A percentile compares a stretch with the other conserved stretches of the same genome.
These are phyloP conservation scores for Rhea pennata DNA, from an alignment of 2,113 vertebrate species.

Conservation along the genomic window DNA sequence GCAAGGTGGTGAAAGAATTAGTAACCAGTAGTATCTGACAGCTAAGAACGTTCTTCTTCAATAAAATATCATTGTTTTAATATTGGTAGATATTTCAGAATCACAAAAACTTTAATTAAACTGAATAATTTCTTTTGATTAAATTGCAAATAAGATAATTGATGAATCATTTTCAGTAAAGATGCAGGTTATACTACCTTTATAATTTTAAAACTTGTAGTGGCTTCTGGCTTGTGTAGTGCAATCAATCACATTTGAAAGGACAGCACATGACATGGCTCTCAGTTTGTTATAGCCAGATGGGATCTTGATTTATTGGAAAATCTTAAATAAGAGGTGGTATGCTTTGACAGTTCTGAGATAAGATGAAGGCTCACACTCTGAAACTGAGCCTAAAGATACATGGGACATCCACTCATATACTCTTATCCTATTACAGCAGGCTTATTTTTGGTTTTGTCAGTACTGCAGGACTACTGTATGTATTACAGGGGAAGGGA, in stretches of 20 bases:
- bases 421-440: background rate
- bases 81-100: background rate
- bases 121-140: background rate
- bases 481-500: background rate
- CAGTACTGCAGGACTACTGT: background rate
- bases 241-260: background rate
- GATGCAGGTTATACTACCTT: background rate
- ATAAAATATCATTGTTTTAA: background rate
- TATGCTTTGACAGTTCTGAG: background rate
- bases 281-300: background rate
- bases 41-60: background rate
- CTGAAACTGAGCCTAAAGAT: background rate
- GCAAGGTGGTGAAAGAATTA: background rate
- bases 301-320: background rate
- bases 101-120: background rate
- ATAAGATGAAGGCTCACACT: background rate
- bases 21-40: background rate
- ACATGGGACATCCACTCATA: background rate
- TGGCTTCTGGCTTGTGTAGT: background rate
- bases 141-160: background rate
- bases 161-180: background rate
- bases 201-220: background rate
- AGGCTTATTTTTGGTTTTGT: background rate
- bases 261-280: background rate
- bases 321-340: background rate